Conservation (phyloP, 1,140 invertebrate species). For the Drosophila sturtevanti region DNA sequence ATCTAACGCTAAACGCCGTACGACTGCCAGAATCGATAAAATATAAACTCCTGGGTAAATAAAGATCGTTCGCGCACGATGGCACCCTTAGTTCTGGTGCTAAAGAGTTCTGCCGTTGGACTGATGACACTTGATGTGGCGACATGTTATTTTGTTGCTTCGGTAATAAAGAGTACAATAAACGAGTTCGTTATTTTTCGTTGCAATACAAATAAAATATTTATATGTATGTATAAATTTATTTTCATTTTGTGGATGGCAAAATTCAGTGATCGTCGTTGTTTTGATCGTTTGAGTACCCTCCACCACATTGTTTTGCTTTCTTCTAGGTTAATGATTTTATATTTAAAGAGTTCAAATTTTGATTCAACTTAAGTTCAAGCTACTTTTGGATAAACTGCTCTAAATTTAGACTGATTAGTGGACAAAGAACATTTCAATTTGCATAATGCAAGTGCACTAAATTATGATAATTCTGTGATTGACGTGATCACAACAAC, state of each 20-base stretch:
- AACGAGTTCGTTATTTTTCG: background rate
- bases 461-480: conserved; percentile 49
- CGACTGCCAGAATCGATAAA: background rate
- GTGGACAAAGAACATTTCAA: conserved; percentile 32
- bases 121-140: conserved; percentile 53
- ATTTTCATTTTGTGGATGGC: conserved; percentile 52
- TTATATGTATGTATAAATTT: conserved; percentile 21
- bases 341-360: conserved; percentile 72
- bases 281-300: conserved; percentile 31
- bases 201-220: conserved; percentile 35
- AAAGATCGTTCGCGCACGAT: conserved; percentile 61
- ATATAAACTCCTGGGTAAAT: conserved; percentile 1
- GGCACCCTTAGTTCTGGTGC: conserved; percentile 43
- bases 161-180: conserved; percentile 46
- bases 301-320: conserved; percentile 38
- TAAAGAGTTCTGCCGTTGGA: conserved; percentile 60
- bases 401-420: conserved; percentile 37
- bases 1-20: background rate
- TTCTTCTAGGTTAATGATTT: conserved; percentile 53
- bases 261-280: conserved; percentile 42
- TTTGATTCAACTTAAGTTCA: conserved; percentile 10
- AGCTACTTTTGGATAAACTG: conserved; percentile 3
- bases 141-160: conserved; percentile 59
- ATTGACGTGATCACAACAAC: conserved; percentile 19
- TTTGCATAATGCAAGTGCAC: conserved; percentile 49